Evolutionary conservation across 2,113 vertebrate species (phyloP).

Genomic region (Micromys minutus): DNA sequence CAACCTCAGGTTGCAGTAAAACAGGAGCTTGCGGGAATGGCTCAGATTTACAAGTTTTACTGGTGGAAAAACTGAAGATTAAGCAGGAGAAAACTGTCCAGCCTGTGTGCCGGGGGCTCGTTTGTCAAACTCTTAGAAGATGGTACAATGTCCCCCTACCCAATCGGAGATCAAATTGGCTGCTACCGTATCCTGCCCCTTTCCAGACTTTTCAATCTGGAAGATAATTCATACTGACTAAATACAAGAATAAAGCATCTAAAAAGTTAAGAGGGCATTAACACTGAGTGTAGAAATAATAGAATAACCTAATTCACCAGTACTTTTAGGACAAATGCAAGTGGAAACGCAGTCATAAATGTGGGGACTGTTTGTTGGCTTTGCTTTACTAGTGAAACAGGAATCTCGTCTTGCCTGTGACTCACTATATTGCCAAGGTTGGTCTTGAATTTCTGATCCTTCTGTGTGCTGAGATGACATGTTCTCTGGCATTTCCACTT

Average conservation of each 20-base stretch:
- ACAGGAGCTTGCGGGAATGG: neutral
- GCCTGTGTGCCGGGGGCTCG: neutral
- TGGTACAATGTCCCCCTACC: neutral
- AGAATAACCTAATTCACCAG: neutral
- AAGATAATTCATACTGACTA: neutral
- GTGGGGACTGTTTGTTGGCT: neutral
- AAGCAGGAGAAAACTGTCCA: neutral
- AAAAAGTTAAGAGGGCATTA: neutral
- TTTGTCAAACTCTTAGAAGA: neutral
- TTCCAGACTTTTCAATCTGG: conserved; percentile 41
- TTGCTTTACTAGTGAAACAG: neutral
- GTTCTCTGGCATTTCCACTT: too few species aligned
- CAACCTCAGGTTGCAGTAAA: neutral
- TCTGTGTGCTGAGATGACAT: neutral
- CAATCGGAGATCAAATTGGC: neutral
- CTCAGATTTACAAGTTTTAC: neutral
- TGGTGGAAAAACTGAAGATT: neutral
- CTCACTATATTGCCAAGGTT: neutral
- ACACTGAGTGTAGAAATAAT: neutral
- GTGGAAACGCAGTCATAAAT: neutral
- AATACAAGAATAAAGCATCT: conserved; percentile 32
- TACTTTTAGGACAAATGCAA: neutral
- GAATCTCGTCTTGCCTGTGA: neutral
- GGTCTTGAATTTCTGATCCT: neutral
- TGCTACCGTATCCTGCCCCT: neutral